These are phyloP conservation scores for Eulemur mongoz DNA, from an alignment of 2,797 vertebrate species.

Conservation along the genomic window DNA sequence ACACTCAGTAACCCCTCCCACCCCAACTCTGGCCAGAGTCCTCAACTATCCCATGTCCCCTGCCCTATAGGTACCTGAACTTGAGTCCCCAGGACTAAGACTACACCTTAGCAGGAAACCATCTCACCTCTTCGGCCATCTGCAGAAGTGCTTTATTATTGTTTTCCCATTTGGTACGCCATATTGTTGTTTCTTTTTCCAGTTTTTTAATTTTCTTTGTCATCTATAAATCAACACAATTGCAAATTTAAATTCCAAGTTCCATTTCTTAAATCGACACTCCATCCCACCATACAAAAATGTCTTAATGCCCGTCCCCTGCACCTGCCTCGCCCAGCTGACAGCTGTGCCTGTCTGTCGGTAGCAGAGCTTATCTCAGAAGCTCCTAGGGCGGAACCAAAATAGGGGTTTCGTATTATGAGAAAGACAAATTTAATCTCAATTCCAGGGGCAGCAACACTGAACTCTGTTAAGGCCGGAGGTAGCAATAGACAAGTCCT, in stretches of 20 bases:
- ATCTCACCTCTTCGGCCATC: constrained; percentile 99
- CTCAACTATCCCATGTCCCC: rapidly evolving
- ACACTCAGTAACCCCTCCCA: not conserved
- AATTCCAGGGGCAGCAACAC: not conserved
- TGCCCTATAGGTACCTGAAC: not conserved
- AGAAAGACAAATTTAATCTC: not conserved
- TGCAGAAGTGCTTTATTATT: constrained; percentile 99
- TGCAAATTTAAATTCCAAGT: constrained; percentile 38
- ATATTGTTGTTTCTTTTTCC: constrained; percentile 97
- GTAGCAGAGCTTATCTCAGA: not conserved
- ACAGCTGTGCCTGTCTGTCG: not conserved
- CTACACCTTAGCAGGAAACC: not conserved
- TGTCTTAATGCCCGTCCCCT: not conserved
- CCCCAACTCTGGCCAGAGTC: not conserved
- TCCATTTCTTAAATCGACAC: not conserved
- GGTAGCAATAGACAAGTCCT: too few relatives aligned
- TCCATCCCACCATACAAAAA: too few relatives aligned
- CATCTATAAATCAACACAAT: constrained; percentile 89
- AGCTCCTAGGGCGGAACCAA: not conserved
- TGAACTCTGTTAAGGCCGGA: not conserved
- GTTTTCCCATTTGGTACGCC: constrained; percentile 98
- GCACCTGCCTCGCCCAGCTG: not conserved
- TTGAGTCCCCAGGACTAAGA: not conserved
- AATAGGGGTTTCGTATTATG: not conserved
- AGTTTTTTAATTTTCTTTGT: constrained; percentile 99